Percentiles rank a stretch among this genome's conserved stretches.
phyloP scores from a whole-genome alignment of 2,888 invertebrate genomes.

The Ischnura elegans region DNA sequence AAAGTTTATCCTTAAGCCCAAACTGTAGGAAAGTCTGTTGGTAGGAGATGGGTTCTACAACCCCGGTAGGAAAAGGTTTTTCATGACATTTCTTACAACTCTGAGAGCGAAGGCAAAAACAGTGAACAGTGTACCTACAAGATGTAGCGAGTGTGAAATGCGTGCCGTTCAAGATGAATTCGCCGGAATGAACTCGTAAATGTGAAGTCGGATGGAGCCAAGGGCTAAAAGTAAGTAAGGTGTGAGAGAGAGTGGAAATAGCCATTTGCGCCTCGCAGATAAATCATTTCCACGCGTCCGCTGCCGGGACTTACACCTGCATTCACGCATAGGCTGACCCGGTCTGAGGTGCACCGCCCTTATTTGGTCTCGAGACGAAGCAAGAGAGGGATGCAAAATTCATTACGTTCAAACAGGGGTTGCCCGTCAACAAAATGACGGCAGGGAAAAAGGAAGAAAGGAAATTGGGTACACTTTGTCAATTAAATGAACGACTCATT shows the following conservation, averaged over 20 bases:
- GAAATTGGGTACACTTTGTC: neutral
- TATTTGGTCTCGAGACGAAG: neutral
- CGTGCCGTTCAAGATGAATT: neutral
- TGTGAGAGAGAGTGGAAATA: neutral
- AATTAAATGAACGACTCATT: neutral
- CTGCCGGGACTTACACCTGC: neutral
- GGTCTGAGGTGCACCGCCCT: neutral
- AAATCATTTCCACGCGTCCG: conserved; percentile 19
- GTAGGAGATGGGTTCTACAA: neutral
- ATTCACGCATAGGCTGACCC: neutral
- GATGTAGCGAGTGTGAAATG: neutral
- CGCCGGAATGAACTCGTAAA: neutral
- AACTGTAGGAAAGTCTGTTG: neutral
- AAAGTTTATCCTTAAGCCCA: too few species aligned
- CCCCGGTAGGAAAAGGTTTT: neutral
- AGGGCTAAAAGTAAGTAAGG: neutral
- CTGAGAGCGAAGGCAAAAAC: neutral
- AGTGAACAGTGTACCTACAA: neutral
- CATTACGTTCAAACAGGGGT: neutral
- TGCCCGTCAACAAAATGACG: neutral
- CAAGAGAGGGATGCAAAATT: neutral
- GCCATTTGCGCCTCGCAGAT: neutral
- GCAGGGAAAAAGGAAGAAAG: neutral
- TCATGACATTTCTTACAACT: neutral
- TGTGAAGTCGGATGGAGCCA: neutral